Evolutionary conservation across 2,797 vertebrate genomes (phyloP).

Genomic region (Anguilla pacifica): DNA sequence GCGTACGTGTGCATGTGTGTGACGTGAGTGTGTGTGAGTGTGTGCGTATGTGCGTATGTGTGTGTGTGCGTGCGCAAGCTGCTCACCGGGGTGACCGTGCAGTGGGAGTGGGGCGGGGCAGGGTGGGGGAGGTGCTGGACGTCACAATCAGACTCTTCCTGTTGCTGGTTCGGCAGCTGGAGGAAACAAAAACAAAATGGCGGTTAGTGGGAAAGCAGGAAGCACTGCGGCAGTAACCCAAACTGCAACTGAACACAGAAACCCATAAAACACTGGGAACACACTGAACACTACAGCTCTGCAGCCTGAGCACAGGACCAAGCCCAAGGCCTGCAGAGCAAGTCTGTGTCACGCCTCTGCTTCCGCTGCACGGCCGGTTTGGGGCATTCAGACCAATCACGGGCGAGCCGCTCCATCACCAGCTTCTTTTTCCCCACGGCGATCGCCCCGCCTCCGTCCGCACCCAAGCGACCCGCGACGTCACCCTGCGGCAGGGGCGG

Average conservation of each 20-base stretch:
- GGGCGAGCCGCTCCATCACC: background rate
- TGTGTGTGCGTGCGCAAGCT: conserved; percentile 25
- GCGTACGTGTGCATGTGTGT: conserved; percentile 4
- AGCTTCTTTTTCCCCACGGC: background rate
- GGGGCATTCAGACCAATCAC: background rate
- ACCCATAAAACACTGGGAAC: background rate
- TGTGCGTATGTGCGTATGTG: conserved; percentile 12
- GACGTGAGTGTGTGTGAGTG: background rate
- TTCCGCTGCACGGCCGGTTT: background rate
- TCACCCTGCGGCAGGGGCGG: background rate
- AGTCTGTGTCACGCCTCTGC: no score
- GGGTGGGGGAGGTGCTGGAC: conserved; percentile 93
- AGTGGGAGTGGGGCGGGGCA: conserved; percentile 96
- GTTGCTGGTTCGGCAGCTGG: conserved; percentile 94
- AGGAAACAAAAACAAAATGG: conserved; percentile 47
- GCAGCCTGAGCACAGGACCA: background rate
- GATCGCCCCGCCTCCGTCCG: background rate
- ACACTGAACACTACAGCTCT: background rate
- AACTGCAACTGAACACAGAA: background rate
- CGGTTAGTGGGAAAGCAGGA: background rate
- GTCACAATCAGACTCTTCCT: conserved; percentile 96
- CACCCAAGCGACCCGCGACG: background rate
- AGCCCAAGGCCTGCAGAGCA: background rate
- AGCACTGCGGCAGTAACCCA: background rate
- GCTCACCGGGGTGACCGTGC: conserved; percentile 90